Evolutionary conservation across 2,797 vertebrate genomes (phyloP).

Genomic region (Etheostoma nigrum): DNA sequence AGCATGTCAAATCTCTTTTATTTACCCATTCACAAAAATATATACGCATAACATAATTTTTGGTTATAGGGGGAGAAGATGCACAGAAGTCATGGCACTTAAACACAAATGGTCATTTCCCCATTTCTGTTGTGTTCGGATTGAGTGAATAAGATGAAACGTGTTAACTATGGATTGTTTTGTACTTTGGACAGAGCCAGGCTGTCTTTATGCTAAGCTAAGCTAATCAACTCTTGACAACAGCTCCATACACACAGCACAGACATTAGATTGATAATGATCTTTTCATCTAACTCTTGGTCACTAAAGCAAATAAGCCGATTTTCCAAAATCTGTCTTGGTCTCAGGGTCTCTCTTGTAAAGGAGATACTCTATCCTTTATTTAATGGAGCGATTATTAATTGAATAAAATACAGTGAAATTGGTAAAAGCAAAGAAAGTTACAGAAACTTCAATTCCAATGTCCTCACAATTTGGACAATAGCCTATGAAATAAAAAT

Average conservation of each 20-base stretch:
- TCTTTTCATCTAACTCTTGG: no score
- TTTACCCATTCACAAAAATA: not conserved
- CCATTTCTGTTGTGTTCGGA: no score
- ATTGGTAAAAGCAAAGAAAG: no score
- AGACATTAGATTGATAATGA: no score
- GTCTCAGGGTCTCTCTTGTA: not conserved
- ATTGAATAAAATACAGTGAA: no score
- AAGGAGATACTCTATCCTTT: not conserved
- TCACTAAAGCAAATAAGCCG: no score
- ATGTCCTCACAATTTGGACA: not conserved
- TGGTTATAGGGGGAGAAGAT: not conserved
- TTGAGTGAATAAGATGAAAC: no score
- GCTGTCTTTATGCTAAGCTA: not conserved
- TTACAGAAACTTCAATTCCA: no score
- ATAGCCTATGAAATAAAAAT: not conserved
- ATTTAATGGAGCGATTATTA: no score
- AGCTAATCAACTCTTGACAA: not conserved
- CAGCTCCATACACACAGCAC: no score
- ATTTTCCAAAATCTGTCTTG: no score
- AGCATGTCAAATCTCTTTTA: not conserved
- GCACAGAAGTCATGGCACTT: not conserved
- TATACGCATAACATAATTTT: not conserved
- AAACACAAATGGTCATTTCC: not conserved
- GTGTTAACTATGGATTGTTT: no score
- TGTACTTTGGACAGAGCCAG: not conserved